A percentile compares a stretch with the other conserved stretches of the same genome.
These are phyloP conservation scores for Poeciliopsis retropinna DNA, from an alignment of 2,113 vertebrate species.

Conservation along the genomic window DNA sequence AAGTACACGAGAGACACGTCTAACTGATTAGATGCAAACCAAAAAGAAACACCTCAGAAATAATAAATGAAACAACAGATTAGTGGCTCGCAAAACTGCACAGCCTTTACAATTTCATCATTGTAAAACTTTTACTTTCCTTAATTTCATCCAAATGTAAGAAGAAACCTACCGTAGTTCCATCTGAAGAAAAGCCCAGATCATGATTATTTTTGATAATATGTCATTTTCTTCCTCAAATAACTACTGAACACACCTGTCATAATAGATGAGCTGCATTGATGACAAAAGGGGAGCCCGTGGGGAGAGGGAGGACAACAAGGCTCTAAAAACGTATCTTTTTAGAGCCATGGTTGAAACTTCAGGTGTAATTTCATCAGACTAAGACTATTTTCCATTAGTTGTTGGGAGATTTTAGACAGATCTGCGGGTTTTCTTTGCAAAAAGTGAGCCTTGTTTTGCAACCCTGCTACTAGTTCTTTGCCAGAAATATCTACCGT, in stretches of 20 bases:
- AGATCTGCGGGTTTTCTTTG: not conserved
- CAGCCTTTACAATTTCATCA: too few species aligned
- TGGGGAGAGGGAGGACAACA: not conserved
- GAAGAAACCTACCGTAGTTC: not conserved
- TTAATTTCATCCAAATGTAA: not conserved
- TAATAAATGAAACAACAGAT: too few species aligned
- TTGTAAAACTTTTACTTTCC: not conserved
- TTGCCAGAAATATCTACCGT: not conserved
- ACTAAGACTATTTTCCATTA: not conserved
- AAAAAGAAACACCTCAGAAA: too few species aligned
- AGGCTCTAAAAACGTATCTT: not conserved
- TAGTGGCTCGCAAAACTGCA: too few species aligned
- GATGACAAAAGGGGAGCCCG: conserved; percentile 2
- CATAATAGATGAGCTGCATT: conserved; percentile 15
- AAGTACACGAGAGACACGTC: not conserved
- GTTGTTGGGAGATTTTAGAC: not conserved
- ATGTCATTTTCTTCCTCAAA: conserved; percentile 22
- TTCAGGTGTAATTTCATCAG: not conserved
- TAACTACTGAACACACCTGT: conserved; percentile 1
- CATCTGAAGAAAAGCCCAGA: not conserved
- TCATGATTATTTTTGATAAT: not conserved
- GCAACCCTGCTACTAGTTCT: too few species aligned
- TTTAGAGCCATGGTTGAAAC: not conserved
- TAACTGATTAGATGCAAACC: not conserved
- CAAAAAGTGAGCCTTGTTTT: not conserved